A percentile compares a stretch with the other conserved stretches of the same genome.
These are phyloP conservation scores for Calameuta pallipes DNA, from an alignment of 2,888 invertebrate genomes.

Conservation along the genomic window DNA sequence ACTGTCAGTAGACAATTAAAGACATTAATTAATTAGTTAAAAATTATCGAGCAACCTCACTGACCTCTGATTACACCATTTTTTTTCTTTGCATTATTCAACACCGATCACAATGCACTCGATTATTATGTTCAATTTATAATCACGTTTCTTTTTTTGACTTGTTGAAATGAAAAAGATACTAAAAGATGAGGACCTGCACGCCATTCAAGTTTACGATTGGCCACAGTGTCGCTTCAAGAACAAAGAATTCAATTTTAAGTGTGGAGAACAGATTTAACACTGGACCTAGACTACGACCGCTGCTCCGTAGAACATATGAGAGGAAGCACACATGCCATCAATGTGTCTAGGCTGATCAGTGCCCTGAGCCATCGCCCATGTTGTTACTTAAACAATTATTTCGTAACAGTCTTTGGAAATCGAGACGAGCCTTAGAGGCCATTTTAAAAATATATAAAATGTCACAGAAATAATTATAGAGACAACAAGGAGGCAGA, in stretches of 20 bases:
- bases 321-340: neutral
- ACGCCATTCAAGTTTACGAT: neutral
- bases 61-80: neutral
- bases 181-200: neutral
- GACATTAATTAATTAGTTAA: neutral
- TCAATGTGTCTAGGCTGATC: slow-evolving; percentile 1
- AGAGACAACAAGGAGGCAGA: neutral
- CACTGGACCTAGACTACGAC: slow-evolving; percentile 17
- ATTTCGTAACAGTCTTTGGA: neutral
- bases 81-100: neutral
- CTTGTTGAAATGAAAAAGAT: neutral
- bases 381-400: neutral
- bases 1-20: neutral
- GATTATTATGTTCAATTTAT: neutral
- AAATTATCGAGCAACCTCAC: neutral
- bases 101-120: neutral
- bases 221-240: neutral
- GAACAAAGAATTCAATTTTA: slow-evolving; percentile 2
- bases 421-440: too few relatives aligned
- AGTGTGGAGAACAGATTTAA: slow-evolving; percentile 6
- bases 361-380: slow-evolving; percentile 2
- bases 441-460: neutral
- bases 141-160: neutral
- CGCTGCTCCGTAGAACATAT: neutral
- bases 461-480: neutral